Base-by-base conservation (phyloP, 2,797 vertebrate species). In the Spondyliosoma cantharus region DNA sequence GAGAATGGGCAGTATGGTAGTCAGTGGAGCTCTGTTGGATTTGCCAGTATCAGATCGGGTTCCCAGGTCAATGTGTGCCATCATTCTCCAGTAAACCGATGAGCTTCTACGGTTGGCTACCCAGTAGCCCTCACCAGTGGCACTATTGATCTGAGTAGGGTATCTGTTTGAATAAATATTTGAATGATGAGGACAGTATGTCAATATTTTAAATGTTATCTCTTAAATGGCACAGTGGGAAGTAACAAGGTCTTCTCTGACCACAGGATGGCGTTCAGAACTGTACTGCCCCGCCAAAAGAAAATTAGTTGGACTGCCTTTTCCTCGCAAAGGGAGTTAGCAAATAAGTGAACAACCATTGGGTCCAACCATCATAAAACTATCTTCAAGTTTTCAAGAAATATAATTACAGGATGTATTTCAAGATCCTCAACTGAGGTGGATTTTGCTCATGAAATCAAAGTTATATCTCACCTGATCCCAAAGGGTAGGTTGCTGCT, bases 21-120 rank as follows among this genome's bases (percentile, higher is more conserved):
- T 78, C 46, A 84, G 22, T 6, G 87, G 90, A 37, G 84, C 71
- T 42, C 59, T 70, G 85, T 91, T 90, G 2, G 88, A 50, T 58
- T 86, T 5, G 8, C 75, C 66, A 22, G 86, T 91, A 29, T 92
- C 90, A 22, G 78, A 84, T 61, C 91, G 71, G 15, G 61, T 87
- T 60, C 91, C 90, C 56, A 89, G 70, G 71, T 93, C 88, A 15
- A 93, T 37, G 0, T 87, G 76, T 22, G 87, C 72, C 25, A 24
- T 73, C 70, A 73, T 75, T 32, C 9, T 43, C 75, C 48, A 81
- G 12, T 0, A 0, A 12, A 1, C 4, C 0, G 0, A 0, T 0
- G 7, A n/a, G 45, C 14, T n/a, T 45, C 19, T 42, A 12, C 1
- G 0, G 32, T 80, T 80, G 7, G 8, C 0, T 0, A 22, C 0